Percentiles rank a stretch among this genome's conserved stretches.
phyloP scores from a whole-genome alignment of 2,113 vertebrate genomes.

The Bos taurus region DNA sequence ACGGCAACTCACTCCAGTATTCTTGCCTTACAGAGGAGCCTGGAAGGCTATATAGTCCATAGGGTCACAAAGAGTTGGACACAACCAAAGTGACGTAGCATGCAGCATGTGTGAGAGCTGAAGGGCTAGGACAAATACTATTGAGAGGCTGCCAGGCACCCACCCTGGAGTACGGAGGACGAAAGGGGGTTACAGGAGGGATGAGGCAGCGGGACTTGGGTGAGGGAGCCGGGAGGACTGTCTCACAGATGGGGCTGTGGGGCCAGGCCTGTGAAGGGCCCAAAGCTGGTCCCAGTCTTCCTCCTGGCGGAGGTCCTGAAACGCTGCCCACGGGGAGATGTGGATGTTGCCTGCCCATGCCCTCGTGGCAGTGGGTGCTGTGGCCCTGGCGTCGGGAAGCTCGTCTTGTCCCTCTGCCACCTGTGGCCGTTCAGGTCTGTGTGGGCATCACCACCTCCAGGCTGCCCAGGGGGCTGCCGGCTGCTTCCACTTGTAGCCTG shows the following conservation, averaged over 20 bases:
- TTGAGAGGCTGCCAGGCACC: fast-evolving
- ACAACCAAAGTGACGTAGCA: background rate
- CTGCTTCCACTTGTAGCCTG: fast-evolving
- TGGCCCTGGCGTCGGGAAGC: background rate
- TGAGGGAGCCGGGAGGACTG: background rate
- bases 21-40: background rate
- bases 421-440: background rate
- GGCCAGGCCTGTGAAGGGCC: background rate
- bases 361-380: fast-evolving
- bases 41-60: background rate
- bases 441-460: background rate
- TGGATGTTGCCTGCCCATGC: fast-evolving
- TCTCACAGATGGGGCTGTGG: background rate
- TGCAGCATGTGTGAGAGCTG: background rate
- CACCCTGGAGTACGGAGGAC: fast-evolving
- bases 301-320: too few species aligned
- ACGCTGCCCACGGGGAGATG: fast-evolving
- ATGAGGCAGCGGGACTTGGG: background rate
- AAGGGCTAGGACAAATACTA: background rate
- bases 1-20: fast-evolving
- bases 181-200: background rate
- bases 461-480: fast-evolving
- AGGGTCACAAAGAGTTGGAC: background rate
- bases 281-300: fast-evolving
- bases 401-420: background rate